Percentiles rank a stretch among this genome's conserved stretches.
Conservation (phyloP, 2,113 vertebrate species). For the Pedetes capensis region DNA sequence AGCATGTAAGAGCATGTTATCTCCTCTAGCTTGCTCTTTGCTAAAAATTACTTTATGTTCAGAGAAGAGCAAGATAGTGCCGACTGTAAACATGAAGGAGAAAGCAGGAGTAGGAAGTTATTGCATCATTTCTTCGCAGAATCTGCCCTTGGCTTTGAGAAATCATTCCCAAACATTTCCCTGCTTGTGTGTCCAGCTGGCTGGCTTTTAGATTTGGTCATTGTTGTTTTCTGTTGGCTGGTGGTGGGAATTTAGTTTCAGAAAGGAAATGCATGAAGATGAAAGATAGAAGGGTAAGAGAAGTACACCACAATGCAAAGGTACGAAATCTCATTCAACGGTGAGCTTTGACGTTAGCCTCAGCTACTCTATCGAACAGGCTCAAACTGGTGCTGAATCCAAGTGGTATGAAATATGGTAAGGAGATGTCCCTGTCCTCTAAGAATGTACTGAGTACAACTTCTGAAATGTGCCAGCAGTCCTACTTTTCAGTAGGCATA, state of each 20-base stretch:
- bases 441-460: neutral
- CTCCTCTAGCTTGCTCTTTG: neutral
- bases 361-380: neutral
- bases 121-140: neutral
- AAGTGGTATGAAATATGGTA: neutral
- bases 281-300: neutral
- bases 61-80: neutral
- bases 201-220: conserved; percentile 55
- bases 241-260: conserved; percentile 52
- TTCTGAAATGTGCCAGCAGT: neutral
- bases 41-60: conserved; percentile 32
- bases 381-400: neutral
- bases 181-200: conserved; percentile 11
- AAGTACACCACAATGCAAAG: neutral
- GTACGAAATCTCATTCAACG: neutral
- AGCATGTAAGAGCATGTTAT: neutral
- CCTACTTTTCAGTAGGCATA: neutral
- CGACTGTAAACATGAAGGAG: neutral
- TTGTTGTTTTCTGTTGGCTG: conserved; percentile 53
- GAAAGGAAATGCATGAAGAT: neutral
- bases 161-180: neutral
- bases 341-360: neutral
- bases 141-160: neutral
- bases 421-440: neutral
- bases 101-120: neutral